Evolutionary conservation across 2,888 invertebrate species (phyloP), one percentile per base, ranked within the genome.

Genomic region (Ptychoptera albimana): DNA sequence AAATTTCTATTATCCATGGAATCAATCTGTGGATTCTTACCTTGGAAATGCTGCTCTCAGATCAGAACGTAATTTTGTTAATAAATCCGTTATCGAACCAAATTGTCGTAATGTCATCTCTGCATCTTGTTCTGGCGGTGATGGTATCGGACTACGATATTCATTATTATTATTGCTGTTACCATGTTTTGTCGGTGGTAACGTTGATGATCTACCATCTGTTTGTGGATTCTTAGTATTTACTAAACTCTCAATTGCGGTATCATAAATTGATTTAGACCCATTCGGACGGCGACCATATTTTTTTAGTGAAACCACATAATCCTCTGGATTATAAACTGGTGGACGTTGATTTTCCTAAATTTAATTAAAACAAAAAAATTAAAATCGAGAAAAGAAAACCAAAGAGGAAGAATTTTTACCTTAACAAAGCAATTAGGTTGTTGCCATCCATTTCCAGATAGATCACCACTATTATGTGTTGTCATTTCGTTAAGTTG

Each of bases 71-170:
- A 93, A 72, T 60, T 92, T 92, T 42, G 82, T 80, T 44, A 93
- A 72, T 16, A 92, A 71, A 63, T 92, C 91, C 38, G 88, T 85
- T 37, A 91, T 81, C 10, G 86, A 82, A 12, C 83, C 80, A 58
- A 89, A 89, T 63, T 89, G 87, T 16, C 86, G 72, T 34, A 89
- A 69, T 10, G 84, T 83, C 89, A 89, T 89, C 63, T 89, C 88
- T 48, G 77, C 79, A 29, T 79, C 79, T 42, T 73, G 58, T 43
- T 59, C 60, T 1, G 68, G 68, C 31, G 74, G 71, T n/a, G 73
- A 71, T 45, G 79, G 61, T 60, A 79, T 78, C 1, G 80, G 81
- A 55, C 79, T 81, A 52, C 81, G 75, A 60, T 51, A 42, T 36
- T 31, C 40, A 14, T 40, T 31, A 32, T 40, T 31, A 14, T 42